Percentiles rank a stretch among this genome's conserved stretches.
phyloP scores from a whole-genome alignment of 2,797 vertebrate species.

The Triplophysa yarkandensis region DNA sequence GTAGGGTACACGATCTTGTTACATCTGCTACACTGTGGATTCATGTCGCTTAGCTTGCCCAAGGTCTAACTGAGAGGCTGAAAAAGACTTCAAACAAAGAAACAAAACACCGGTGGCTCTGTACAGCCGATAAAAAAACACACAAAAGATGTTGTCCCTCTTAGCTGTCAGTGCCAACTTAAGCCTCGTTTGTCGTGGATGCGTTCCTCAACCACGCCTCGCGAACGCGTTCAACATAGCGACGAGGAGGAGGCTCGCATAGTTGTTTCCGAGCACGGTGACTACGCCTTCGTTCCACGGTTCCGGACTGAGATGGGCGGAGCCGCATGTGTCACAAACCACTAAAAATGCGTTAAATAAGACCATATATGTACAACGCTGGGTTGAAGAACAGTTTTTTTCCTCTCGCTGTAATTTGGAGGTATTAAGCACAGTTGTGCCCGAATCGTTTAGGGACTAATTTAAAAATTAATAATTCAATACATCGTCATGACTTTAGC shows the following conservation, averaged over 20 bases:
- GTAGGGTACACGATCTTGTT: conserved; percentile 93
- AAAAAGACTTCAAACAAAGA: not conserved
- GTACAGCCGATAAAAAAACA: not conserved
- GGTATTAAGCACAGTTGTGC: not conserved
- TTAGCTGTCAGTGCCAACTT: not conserved
- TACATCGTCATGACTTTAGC: not conserved
- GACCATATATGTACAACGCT: conserved; percentile 64
- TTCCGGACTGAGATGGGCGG: conserved; percentile 38
- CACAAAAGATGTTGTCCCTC: not conserved
- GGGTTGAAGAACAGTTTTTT: conserved; percentile 30
- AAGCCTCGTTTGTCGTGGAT: conserved; percentile 12
- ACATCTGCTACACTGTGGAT: conserved; percentile 92
- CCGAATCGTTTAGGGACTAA: not conserved
- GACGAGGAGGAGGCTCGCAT: not conserved
- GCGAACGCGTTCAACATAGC: conserved; percentile 38
- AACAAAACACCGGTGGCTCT: not conserved
- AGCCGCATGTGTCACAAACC: conserved; percentile 18
- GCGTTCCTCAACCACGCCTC: conserved; percentile 47
- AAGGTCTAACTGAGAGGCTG: conserved; percentile 10
- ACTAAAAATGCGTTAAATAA: conserved; percentile 30
- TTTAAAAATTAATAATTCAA: not conserved
- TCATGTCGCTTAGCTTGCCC: conserved; percentile 75
- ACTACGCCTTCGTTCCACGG: not conserved
- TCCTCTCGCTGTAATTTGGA: not conserved
- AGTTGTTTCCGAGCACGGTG: not conserved